phyloP scores from a whole-genome alignment of 2,888 invertebrate species.

The Coenonympha glycerion region DNA sequence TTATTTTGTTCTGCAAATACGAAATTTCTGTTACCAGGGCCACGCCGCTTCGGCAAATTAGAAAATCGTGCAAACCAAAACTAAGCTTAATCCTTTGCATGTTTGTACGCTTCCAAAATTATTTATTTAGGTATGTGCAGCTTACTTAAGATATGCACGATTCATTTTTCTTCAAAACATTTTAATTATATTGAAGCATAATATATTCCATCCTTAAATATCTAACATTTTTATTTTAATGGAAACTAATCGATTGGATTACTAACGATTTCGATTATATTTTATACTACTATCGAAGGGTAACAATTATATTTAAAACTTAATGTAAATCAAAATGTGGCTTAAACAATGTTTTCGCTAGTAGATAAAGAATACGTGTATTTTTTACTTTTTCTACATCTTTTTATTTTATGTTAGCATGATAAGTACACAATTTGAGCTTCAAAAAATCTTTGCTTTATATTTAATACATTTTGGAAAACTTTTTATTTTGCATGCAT shows the following conservation, averaged over 20 bases:
- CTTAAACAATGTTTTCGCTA: no score
- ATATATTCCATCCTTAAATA: background rate
- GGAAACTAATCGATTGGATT: no score
- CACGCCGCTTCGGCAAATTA: slow-evolving; percentile 18
- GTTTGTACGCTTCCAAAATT: slow-evolving; percentile 22
- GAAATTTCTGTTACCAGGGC: slow-evolving; percentile 20
- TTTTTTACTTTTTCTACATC: no score
- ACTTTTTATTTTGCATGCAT: no score
- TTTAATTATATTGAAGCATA: background rate
- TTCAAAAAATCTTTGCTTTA: no score
- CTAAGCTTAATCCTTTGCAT: slow-evolving; percentile 23
- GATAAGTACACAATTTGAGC: no score
- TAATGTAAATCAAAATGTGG: no score
- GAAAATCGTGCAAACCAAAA: slow-evolving; percentile 19
- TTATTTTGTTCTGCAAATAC: background rate
- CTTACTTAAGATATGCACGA: slow-evolving; percentile 13
- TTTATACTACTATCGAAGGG: no score
- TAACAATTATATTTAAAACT: no score
- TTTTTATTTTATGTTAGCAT: no score
- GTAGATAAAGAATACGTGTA: background rate
- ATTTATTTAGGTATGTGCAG: slow-evolving; percentile 12
- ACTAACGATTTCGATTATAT: no score
- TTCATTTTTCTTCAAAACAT: slow-evolving; percentile 10
- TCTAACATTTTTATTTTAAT: background rate
- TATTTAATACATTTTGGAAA: no score